phyloP scores from a whole-genome alignment of 1,140 invertebrate genomes.

The Plodia interpunctella region DNA sequence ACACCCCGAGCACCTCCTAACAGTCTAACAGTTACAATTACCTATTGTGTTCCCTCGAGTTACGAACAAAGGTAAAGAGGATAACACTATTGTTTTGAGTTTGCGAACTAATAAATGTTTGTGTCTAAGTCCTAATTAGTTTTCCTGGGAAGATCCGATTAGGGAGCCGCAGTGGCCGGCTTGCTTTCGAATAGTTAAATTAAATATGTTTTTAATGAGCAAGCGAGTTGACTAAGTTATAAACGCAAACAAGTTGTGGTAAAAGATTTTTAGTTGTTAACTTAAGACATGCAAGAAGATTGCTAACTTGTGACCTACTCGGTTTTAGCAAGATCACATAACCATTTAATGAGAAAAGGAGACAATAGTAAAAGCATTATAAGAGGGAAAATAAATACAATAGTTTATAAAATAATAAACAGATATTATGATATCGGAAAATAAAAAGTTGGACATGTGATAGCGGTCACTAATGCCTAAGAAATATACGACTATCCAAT shows the following conservation, averaged over 20 bases:
- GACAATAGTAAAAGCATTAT: no score
- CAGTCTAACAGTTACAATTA: background rate
- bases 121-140: slow-evolving; percentile 10
- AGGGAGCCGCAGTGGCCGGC: background rate
- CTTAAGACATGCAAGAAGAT: no score
- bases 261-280: no score
- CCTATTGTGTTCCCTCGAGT: background rate
- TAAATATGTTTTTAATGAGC: background rate
- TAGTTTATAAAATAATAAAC: no score
- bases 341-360: background rate
- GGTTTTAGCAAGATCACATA: background rate
- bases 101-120: slow-evolving; percentile 17
- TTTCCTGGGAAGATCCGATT: slow-evolving; percentile 9
- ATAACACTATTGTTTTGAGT: slow-evolving; percentile 14
- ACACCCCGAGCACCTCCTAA: background rate
- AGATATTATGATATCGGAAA: no score
- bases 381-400: no score
- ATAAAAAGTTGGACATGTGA: no score
- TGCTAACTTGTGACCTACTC: no score
- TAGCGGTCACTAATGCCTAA: no score
- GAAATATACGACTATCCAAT: no score
- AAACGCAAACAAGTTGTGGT: no score
- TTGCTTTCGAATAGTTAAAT: background rate
- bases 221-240: background rate
- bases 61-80: slow-evolving; percentile 11